Evolutionary conservation across 2,888 invertebrate species (phyloP).

Genomic region (Phytoseiulus persimilis): DNA sequence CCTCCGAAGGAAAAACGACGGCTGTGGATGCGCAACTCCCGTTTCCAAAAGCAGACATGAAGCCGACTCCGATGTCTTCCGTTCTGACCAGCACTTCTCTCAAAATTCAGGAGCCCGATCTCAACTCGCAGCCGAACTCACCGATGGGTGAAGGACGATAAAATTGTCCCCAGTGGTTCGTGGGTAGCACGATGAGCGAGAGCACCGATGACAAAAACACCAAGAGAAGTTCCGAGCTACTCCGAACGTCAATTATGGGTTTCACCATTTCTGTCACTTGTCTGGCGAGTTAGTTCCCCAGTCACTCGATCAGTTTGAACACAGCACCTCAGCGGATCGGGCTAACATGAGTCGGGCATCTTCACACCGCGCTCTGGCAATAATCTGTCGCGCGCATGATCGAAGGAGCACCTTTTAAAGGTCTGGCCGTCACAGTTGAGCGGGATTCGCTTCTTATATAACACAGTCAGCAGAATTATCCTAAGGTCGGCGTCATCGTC

Average conservation of each 20-base stretch:
- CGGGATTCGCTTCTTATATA: not conserved
- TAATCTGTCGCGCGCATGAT: not conserved
- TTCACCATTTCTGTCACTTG: not conserved
- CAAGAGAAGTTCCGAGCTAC: not conserved
- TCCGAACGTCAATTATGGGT: constrained; percentile 1
- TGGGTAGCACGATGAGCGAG: constrained; percentile 13
- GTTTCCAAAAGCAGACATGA: too few species aligned
- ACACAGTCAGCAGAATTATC: not conserved
- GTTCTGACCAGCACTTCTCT: too few species aligned
- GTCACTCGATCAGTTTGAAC: not conserved
- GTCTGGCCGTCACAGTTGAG: not conserved
- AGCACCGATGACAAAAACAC: not conserved
- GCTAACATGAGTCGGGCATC: not conserved
- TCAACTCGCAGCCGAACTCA: not conserved
- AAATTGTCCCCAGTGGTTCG: constrained; percentile 34
- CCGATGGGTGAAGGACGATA: constrained; percentile 1
- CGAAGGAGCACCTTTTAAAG: not conserved
- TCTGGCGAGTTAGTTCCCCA: not conserved
- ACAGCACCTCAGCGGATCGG: not conserved
- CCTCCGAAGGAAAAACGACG: too few species aligned
- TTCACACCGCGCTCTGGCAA: not conserved
- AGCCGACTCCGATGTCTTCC: too few species aligned
- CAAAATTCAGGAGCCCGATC: too few species aligned
- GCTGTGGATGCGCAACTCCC: too few species aligned
- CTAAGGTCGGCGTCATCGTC: not conserved